These are phyloP conservation scores for Cephus sareptanus DNA, from an alignment of 2,888 invertebrate genomes.

Conservation along the genomic window DNA sequence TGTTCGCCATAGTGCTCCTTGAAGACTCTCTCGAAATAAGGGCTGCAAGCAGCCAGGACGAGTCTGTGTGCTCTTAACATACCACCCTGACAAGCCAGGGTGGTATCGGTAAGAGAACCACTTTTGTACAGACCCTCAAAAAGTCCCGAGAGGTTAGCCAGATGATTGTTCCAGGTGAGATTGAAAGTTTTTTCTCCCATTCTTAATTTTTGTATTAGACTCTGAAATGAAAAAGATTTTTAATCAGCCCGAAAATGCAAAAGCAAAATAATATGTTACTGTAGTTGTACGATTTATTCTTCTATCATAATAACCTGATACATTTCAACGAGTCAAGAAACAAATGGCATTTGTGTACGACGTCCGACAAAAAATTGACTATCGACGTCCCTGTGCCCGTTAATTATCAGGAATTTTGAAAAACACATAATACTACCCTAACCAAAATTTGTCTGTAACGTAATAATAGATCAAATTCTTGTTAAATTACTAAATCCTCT, in stretches of 20 bases:
- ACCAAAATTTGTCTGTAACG: background rate
- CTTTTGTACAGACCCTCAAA: constrained; percentile 78
- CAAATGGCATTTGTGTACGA: background rate
- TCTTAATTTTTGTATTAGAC: constrained; percentile 10
- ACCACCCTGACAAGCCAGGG: constrained; percentile 78
- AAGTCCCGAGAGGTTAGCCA: constrained; percentile 77
- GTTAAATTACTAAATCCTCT: background rate
- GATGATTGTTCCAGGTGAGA: constrained; percentile 79
- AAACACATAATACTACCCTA: background rate
- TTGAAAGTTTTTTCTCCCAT: constrained; percentile 77
- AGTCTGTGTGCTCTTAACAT: constrained; percentile 78
- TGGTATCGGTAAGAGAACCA: constrained; percentile 77
- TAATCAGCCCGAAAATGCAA: background rate
- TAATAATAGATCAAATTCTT: background rate
- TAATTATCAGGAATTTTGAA: background rate
- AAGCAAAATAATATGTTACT: background rate
- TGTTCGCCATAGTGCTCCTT: constrained; percentile 80
- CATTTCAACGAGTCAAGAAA: background rate
- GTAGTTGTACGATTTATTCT: background rate
- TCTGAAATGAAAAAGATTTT: background rate
- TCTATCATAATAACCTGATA: background rate
- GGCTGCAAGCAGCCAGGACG: constrained; percentile 80
- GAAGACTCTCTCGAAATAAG: constrained; percentile 81
- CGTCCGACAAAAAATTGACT: background rate
- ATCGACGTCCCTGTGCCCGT: background rate